Conservation (phyloP, 92 coral and sea anemone species). For the Heteractis magnifica region DNA sequence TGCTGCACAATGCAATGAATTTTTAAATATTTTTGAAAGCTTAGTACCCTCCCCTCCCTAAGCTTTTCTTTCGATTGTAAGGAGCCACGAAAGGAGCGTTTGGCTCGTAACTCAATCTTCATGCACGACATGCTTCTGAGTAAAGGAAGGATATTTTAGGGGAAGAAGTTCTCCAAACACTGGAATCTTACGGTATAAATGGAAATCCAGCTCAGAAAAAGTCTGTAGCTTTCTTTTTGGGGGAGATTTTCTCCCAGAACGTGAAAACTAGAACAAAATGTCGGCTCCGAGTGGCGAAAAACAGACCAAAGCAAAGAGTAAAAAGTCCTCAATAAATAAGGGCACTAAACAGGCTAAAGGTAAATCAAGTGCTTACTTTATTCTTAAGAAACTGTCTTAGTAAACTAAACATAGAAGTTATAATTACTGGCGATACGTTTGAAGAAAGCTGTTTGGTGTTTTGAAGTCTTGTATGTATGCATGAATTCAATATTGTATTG, state of each 20-base stretch:
- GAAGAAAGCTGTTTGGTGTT: background rate
- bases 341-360: constrained; percentile 63
- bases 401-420: background rate
- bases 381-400: background rate
- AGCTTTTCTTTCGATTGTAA: background rate
- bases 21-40: background rate
- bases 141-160: constrained; percentile 16
- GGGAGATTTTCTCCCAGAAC: constrained; percentile 4
- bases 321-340: constrained; percentile 58
- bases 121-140: constrained; percentile 22
- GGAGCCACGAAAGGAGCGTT: constrained; percentile 6
- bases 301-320: constrained; percentile 66
- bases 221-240: background rate
- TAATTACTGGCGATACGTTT: background rate
- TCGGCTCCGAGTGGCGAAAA: constrained; percentile 55
- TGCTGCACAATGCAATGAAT: background rate
- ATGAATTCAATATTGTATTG: constrained; percentile 11
- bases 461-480: background rate
- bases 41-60: constrained; percentile 20
- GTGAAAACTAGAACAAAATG: constrained; percentile 2
- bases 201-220: background rate
- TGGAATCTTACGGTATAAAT: background rate
- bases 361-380: constrained; percentile 3
- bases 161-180: background rate
- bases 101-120: constrained; percentile 38